Conservation (phyloP, 2,888 invertebrate genomes). For the Polymixis lichenea region DNA sequence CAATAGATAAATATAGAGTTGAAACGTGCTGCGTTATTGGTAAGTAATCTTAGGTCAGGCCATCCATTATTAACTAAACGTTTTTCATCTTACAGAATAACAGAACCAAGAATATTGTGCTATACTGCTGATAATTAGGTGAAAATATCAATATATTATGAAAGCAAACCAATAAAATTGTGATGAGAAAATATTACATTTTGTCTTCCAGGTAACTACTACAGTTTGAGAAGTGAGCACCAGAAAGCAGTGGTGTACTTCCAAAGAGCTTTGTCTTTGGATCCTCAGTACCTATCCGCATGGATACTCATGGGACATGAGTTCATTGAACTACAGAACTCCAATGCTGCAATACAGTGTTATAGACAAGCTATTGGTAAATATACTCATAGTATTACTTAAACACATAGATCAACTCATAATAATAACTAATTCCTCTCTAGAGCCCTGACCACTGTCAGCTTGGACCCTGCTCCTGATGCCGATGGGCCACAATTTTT, state of each 20-base stretch:
- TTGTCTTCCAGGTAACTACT: conserved; percentile 95
- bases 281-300: conserved; percentile 98
- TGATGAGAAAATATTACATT: neutral
- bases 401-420: no score
- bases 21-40: conserved; percentile 99
- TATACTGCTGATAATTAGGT: neutral
- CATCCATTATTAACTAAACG: neutral
- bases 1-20: conserved; percentile 98
- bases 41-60: conserved; percentile 77
- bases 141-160: neutral
- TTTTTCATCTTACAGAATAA: neutral
- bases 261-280: conserved; percentile 97
- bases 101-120: neutral
- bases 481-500: no score
- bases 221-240: conserved; percentile 98
- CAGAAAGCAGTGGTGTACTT: conserved; percentile 99
- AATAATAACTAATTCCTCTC: no score
- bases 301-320: conserved; percentile 99
- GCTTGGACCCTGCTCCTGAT: no score
- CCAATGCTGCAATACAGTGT: conserved; percentile 99
- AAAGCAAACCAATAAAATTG: neutral
- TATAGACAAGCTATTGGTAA: conserved; percentile 98
- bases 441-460: no score
- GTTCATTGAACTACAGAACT: conserved; percentile 99
- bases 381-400: neutral